These are phyloP conservation scores for Sibirionetta formosa DNA, from an alignment of 2,797 vertebrate species.

Conservation along the genomic window DNA sequence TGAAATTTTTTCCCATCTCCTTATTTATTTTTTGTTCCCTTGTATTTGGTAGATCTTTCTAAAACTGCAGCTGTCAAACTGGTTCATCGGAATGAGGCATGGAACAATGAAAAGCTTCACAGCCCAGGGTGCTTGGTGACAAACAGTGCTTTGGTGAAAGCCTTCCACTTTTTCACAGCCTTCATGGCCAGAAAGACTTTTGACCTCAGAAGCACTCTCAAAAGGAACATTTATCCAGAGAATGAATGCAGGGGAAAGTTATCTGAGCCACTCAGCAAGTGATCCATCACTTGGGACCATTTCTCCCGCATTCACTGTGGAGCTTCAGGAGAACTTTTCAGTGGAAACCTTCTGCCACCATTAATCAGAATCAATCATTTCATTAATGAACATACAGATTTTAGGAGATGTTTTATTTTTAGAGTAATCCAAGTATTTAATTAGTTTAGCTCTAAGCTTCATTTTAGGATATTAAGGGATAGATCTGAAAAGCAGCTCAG, in stretches of 20 bases:
- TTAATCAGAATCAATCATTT: conserved; percentile 1
- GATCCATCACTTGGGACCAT: conserved; percentile 27
- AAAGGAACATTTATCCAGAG: conserved; percentile 29
- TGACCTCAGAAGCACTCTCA: conserved; percentile 34
- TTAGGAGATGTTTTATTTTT: background rate
- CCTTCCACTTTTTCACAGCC: conserved; percentile 33
- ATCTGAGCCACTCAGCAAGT: conserved; percentile 22
- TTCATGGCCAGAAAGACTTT: conserved; percentile 30
- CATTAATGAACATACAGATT: background rate
- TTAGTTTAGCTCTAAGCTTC: background rate
- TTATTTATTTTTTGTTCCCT: background rate
- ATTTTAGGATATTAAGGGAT: background rate
- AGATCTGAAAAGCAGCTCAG: background rate
- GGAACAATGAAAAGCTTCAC: conserved; percentile 36
- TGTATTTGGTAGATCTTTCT: conserved; percentile 6
- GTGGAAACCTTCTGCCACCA: background rate
- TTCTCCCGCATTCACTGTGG: background rate
- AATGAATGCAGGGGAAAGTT: conserved; percentile 41
- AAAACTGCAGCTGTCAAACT: conserved; percentile 22
- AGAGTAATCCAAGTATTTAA: background rate
- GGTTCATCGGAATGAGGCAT: conserved; percentile 2
- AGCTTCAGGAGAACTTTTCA: conserved; percentile 6
- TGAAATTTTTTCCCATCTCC: background rate
- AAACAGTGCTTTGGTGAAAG: conserved; percentile 32
- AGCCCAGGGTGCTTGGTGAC: background rate